Base-by-base conservation (phyloP, 2,797 vertebrate genomes). In the Gymnothorax javanicus region DNA sequence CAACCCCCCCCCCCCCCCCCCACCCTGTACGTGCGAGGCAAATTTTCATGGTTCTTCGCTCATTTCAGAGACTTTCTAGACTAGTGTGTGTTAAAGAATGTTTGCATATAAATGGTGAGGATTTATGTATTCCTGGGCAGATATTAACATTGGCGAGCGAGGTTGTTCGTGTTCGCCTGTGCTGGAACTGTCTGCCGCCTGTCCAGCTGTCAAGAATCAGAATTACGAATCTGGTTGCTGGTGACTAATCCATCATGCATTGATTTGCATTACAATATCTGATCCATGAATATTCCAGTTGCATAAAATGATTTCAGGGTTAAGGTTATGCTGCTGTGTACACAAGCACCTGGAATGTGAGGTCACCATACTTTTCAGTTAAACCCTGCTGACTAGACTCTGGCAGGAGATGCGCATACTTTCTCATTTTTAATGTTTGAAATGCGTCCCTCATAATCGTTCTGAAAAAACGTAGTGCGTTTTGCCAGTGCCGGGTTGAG, bases 261-360 rank as follows among this genome's bases (percentile, higher is more conserved):
- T 79, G 50, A 17, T 23, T 67, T 33, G 20, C 33, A 60, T 52
- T 83, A 33, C 77, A 33, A 84, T 84, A 81, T 56, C 54, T n/a
- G 17, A 67, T 82, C 79, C 86, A 83, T 86, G 83, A 88, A 33
- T 15, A 3, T 56, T 56, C 6, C 12, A 3, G 84, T 90, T 88
- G 33, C n/a, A 12, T 71, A 89, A 88, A 15, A 83, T n/a, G 43
- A 56, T n/a, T 8, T 77, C 52, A 87, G 75, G 13, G 15, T 57
- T 79, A 2, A 59, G 62, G 73, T 83, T 27, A 75, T 84, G n/a
- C 75, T 8, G 59, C 82, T 83, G 69, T 69, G 84, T 84, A 88
- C n/a, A 8, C 54, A 67, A 11, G 62, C 3, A 71, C 60, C n/a
- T 75, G 43, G 7, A 3, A 2, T 9, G 3, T 54, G 50, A 20